Evolutionary conservation across 2,888 invertebrate genomes (phyloP), one percentile per base, ranked within the genome.

Genomic region (Serripes groenlandicus): DNA sequence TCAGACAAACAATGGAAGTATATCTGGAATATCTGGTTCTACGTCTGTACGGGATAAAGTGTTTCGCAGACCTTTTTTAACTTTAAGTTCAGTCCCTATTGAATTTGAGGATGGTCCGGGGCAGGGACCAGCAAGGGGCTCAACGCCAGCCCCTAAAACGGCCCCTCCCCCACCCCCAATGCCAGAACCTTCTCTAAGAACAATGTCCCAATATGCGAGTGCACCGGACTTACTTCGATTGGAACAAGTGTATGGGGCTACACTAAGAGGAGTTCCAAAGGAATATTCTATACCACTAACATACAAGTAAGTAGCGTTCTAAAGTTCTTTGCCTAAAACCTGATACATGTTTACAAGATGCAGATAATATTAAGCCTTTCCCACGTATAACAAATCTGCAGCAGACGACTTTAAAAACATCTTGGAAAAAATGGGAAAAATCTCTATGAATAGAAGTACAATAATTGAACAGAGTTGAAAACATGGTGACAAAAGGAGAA

Each of bases 201-300:
- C 89, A 28, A 86, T 79, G 78, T 84, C 90, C 11, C 42, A 88
- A 21, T 90, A 90, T 66, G 81, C 86, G 28, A 92, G 91, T 86
- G 87, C 91, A 3, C 92, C 92, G n/a, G 92, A 92, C 69, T 75
- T 92, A 60, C 76, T 86, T 18, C 73, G 92, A 26, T 62, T 93
- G 62, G 91, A 91, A 76, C 89, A 91, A 75, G 89, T 92, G 2
- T 92, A 93, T 76, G 92, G 92, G 23, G 89, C 90, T 35, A 86
- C 89, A 28, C 64, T 89, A 49, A 64, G 87, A 58, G 89, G 88
- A n/a, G 78, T 73, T 34, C 84, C 81, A 3, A 84, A 81, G 72
- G 79, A 81, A 42, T 73, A 76, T 58, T 28, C 66, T n/a, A 69
- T 62, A 42, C 77, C 83, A 30, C 30, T 71, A 56, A 56, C 56